phyloP scores from a whole-genome alignment of 1,140 invertebrate species.

The Drosophila pruinosa region DNA sequence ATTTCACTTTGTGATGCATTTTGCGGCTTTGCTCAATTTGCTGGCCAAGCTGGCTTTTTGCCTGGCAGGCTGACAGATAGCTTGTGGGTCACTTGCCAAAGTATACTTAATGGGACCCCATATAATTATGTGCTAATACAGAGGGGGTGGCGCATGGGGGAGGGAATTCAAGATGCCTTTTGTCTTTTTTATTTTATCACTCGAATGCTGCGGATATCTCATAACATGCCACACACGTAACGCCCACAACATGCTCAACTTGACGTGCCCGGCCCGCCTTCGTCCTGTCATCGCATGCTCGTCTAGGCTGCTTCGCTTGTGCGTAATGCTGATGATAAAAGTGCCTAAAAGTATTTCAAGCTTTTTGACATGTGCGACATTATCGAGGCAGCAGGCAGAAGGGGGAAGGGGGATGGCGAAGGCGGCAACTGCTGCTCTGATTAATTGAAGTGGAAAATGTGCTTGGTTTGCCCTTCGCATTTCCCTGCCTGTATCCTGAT shows the following conservation, averaged over 20 bases:
- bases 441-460: slow-evolving; percentile 72
- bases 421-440: slow-evolving; percentile 30
- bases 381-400: slow-evolving; percentile 25
- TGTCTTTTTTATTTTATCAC: slow-evolving; percentile 47
- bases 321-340: slow-evolving; percentile 62
- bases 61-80: slow-evolving; percentile 14
- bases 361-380: slow-evolving; percentile 56
- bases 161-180: slow-evolving; percentile 10
- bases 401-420: neutral
- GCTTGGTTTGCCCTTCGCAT: neutral
- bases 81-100: slow-evolving; percentile 54
- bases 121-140: slow-evolving; percentile 47
- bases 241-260: slow-evolving; percentile 18
- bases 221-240: slow-evolving; percentile 12
- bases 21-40: slow-evolving; percentile 15
- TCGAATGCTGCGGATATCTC: slow-evolving; percentile 16
- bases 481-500: slow-evolving; percentile 40
- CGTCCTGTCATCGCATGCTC: too few species aligned
- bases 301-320: slow-evolving; percentile 15
- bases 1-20: slow-evolving; percentile 66
- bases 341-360: slow-evolving; percentile 56
- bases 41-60: slow-evolving; percentile 6
- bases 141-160: neutral
- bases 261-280: neutral
- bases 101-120: slow-evolving; percentile 25